Conservation (phyloP, 2,888 invertebrate species). For the Epsilonema sp. region DNA sequence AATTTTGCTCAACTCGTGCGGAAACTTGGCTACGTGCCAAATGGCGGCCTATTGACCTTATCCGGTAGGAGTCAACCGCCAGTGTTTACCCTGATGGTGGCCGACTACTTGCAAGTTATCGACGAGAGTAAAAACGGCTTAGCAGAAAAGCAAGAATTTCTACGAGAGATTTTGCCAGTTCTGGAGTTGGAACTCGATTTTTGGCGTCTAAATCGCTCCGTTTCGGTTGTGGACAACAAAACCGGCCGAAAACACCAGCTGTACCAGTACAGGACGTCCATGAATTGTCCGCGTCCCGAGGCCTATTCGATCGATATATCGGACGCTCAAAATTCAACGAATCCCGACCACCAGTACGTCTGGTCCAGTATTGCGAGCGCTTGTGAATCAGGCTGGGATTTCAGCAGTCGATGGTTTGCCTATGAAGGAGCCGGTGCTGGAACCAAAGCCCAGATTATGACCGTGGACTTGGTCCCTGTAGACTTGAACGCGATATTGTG, state of each 20-base stretch:
- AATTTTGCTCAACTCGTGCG: constrained; percentile 64
- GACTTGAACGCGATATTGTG: constrained; percentile 59
- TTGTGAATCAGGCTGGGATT: constrained; percentile 79
- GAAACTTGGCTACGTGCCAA: constrained; percentile 46
- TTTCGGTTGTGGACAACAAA: no score
- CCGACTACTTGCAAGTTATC: no score
- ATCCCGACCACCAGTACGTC: background rate
- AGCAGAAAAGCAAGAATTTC: no score
- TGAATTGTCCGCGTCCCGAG: no score
- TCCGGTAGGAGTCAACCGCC: constrained; percentile 35
- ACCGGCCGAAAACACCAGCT: no score
- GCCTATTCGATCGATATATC: no score
- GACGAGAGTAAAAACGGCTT: no score
- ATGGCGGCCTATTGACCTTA: constrained; percentile 69
- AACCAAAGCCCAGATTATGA: constrained; percentile 36
- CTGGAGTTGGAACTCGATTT: no score
- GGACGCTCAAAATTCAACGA: no score
- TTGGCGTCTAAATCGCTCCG: no score
- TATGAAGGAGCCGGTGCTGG: constrained; percentile 36
- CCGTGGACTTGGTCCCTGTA: constrained; percentile 50
- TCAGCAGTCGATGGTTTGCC: constrained; percentile 72
- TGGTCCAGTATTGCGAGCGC: constrained; percentile 19
- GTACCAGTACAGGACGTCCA: no score
- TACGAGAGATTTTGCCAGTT: no score
- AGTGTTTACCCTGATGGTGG: constrained; percentile 45